Percentiles rank a stretch among this genome's conserved stretches.
These are phyloP conservation scores for Burhinus oedicnemus DNA, from an alignment of 2,113 vertebrate species.

Conservation along the genomic window DNA sequence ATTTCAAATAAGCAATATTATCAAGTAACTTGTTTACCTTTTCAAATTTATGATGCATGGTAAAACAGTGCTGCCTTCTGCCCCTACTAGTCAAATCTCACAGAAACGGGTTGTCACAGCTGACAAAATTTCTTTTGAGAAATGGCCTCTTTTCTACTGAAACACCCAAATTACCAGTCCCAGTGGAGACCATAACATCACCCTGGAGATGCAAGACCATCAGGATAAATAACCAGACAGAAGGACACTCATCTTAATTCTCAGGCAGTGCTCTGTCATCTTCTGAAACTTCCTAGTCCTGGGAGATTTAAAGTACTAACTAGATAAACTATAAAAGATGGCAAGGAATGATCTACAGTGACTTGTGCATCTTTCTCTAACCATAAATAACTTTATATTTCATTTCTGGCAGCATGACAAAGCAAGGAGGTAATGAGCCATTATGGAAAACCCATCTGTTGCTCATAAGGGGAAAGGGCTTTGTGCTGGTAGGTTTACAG, in stretches of 20 bases:
- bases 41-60: neutral
- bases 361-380: conserved; percentile 76
- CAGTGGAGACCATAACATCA: conserved; percentile 21
- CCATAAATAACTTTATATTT: conserved; percentile 82
- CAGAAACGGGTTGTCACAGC: conserved; percentile 53
- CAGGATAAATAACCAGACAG: conserved; percentile 53
- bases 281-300: conserved; percentile 66
- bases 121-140: conserved; percentile 54
- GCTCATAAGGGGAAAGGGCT: conserved; percentile 74
- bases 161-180: conserved; percentile 62
- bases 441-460: conserved; percentile 83
- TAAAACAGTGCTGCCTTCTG: conserved; percentile 16
- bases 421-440: conserved; percentile 79
- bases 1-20: conserved; percentile 1
- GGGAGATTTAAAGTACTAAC: conserved; percentile 65
- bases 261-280: conserved; percentile 55
- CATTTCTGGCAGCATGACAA: conserved; percentile 73
- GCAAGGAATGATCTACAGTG: conserved; percentile 66
- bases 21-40: conserved; percentile 55
- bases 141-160: conserved; percentile 58
- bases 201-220: conserved; percentile 50
- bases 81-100: conserved; percentile 31
- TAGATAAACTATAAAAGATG: conserved; percentile 73
- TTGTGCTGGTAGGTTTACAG: conserved; percentile 60
- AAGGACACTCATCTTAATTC: conserved; percentile 70